Base-by-base conservation (phyloP, 2,113 vertebrate species). In the Poecilia latipinna region DNA sequence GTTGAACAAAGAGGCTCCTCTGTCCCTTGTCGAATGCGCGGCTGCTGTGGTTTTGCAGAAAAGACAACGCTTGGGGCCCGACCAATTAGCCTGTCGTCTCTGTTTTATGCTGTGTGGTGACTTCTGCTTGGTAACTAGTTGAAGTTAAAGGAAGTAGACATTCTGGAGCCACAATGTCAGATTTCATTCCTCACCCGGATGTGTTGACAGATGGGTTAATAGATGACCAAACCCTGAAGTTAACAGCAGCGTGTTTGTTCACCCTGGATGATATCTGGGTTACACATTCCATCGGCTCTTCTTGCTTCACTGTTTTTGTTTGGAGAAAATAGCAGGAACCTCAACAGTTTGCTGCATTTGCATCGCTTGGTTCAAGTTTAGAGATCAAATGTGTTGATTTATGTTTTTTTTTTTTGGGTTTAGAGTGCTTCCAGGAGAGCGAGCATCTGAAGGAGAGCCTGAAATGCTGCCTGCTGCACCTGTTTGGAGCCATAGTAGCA, bases 381-480 rank as follows among this genome's bases (percentile, higher is more conserved):
- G 24, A 69, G 29, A n/a, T 69, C 28, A 22, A 54, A 32, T 31
- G n/a, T 65, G 12, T 86, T 80, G 88, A 77, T 92, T 3, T 82
- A 37, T 37, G 33, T 35, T 8, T 82, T 68, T 65, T 3, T 29
- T 13, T 15, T 29, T 79, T 75, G 65, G 80, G 78, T 81, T 11
- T 90, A 99, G 98, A 99, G 87, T 99, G 98, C 93, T 99, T 99
- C 94, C 98, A 99, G 93, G 98, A 99, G 92, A 98, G 97, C 26
- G 97, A 99, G 80, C 98, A 99, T 91, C 96, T 99, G 83, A 99
- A 98, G 86, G 97, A 98, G 88, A 98, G 96, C 84, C 93, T 99
- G 65, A 99, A 99, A 74, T 98, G 97, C 92, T 98, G 97, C 82
- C 88, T 99, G 70, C 90, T 99, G 26, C 98, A 99, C 90, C 95